Evolutionary conservation across 2,888 invertebrate genomes (phyloP).

Genomic region (Lepidonotus clava): DNA sequence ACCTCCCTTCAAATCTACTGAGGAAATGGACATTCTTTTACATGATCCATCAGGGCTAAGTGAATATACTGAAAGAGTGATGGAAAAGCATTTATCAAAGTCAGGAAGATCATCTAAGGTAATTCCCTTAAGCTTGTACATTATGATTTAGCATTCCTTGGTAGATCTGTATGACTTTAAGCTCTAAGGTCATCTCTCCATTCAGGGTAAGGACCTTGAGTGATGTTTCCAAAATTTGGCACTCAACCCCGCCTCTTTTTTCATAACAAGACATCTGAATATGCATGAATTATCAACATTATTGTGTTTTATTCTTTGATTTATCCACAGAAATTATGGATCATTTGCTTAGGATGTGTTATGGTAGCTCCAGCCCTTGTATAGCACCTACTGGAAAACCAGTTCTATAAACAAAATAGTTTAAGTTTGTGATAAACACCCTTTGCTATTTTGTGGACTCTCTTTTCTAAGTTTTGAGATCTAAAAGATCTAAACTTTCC

Average conservation of each 20-base stretch:
- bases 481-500: not conserved
- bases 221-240: not conserved
- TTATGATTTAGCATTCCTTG: not conserved
- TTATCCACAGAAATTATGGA: not conserved
- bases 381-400: not conserved
- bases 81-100: not conserved
- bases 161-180: not conserved
- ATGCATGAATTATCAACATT: not conserved
- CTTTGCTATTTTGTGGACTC: constrained; percentile 3
- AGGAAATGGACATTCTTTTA: not conserved
- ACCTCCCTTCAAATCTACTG: not conserved
- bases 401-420: not conserved
- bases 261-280: not conserved
- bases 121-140: too few species aligned
- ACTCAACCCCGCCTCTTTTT: too few species aligned
- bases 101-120: not conserved
- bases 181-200: not conserved
- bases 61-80: not conserved
- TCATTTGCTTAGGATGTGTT: not conserved
- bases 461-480: not conserved
- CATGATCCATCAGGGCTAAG: not conserved
- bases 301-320: not conserved
- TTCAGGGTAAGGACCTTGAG: not conserved
- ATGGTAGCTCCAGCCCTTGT: not conserved
- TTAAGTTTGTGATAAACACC: not conserved